These are phyloP conservation scores for Orchestia grillus DNA, from an alignment of 1,140 invertebrate species.

Conservation along the genomic window DNA sequence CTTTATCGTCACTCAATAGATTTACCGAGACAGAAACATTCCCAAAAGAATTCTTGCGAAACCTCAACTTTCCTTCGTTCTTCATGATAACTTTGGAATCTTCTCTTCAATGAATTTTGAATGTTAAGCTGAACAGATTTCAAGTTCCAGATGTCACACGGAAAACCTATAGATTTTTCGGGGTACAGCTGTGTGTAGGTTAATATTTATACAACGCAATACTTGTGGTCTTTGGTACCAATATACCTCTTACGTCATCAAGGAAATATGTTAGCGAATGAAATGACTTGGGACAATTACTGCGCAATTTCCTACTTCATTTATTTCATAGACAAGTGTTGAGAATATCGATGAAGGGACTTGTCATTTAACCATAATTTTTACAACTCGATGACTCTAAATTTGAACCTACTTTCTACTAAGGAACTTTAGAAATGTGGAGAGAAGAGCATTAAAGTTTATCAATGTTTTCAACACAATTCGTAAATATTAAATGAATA, in stretches of 20 bases:
- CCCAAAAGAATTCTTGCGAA: not conserved
- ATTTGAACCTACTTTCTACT: not conserved
- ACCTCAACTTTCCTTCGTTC: not conserved
- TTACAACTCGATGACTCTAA: not conserved
- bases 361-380: not conserved
- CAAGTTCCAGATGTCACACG: not conserved
- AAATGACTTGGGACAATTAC: no score
- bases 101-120: not conserved
- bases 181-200: no score
- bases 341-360: not conserved
- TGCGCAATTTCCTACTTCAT: not conserved
- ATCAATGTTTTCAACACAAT: not conserved
- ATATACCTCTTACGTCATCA: no score
- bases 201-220: no score
- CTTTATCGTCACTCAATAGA: constrained; percentile 37
- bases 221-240: no score
- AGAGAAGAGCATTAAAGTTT: not conserved
- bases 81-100: not conserved
- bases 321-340: not conserved
- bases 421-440: not conserved
- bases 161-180: no score
- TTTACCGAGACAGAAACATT: not conserved
- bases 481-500: no score
- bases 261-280: no score
- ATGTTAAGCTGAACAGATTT: not conserved